Evolutionary conservation across 2,797 vertebrate species (phyloP).

Genomic region (Lacerta bilineata): DNA sequence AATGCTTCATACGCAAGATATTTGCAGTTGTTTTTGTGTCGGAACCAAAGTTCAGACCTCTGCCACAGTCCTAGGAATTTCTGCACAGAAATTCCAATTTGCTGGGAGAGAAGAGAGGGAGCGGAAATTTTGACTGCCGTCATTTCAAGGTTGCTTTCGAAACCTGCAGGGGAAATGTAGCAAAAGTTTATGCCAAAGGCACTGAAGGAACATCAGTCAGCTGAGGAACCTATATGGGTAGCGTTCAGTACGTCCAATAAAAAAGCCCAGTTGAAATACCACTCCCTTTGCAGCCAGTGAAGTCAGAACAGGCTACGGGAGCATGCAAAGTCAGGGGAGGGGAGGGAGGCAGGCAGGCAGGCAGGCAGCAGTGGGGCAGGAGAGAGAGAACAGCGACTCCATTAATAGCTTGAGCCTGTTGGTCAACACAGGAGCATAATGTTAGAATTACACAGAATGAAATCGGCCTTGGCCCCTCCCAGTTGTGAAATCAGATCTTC

Average conservation of each 20-base stretch:
- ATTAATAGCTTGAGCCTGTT: not conserved
- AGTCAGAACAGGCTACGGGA: not conserved
- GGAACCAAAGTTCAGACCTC: not conserved
- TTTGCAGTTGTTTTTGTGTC: not conserved
- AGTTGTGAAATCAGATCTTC: rapidly evolving
- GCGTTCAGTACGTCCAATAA: not conserved
- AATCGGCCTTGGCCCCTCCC: not conserved
- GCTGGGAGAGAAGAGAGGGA: not conserved
- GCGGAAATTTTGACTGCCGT: not conserved
- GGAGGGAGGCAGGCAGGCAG: not conserved
- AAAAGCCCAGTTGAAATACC: constrained; percentile 18
- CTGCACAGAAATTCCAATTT: not conserved
- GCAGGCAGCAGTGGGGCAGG: not conserved
- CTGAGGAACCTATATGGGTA: not conserved
- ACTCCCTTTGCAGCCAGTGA: not conserved
- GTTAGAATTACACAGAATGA: not conserved
- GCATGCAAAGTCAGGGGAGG: not conserved
- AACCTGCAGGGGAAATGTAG: constrained; percentile 40
- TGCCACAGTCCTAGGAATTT: not conserved
- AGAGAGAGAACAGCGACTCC: not conserved
- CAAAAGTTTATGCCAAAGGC: constrained; percentile 24
- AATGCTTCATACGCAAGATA: not conserved
- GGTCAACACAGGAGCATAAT: not conserved
- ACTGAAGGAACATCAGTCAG: not conserved
- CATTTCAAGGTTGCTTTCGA: constrained; percentile 21